phyloP scores from a whole-genome alignment of 2,797 vertebrate species.

The Poecilia velifera region DNA sequence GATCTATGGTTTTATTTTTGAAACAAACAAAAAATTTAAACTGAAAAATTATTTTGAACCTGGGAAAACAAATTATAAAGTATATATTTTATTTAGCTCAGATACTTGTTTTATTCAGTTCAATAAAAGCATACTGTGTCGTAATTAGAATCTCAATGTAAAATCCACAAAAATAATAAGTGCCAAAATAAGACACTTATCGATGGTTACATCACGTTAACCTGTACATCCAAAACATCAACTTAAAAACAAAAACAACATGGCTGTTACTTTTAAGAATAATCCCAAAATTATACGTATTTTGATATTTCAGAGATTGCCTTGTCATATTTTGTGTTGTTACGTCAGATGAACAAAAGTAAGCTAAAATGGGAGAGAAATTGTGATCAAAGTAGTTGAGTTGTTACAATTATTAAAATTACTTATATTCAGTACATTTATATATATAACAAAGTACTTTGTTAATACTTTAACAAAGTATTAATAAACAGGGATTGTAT shows the following conservation, averaged over 20 bases:
- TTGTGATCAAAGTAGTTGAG: background rate
- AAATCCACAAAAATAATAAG: background rate
- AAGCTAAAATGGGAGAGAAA: slow-evolving; percentile 18
- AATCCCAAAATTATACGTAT: background rate
- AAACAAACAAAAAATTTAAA: background rate
- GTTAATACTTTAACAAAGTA: background rate
- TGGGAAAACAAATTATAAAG: background rate
- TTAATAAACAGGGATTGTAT: too few relatives aligned
- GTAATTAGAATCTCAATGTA: background rate
- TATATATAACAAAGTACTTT: too few relatives aligned
- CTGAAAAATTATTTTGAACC: background rate
- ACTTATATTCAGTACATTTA: background rate
- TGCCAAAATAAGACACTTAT: background rate
- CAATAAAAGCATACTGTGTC: background rate
- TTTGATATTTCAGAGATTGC: background rate
- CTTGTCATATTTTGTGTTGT: slow-evolving; percentile 11
- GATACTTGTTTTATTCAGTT: background rate
- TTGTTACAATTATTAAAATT: background rate
- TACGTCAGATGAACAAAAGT: slow-evolving; percentile 34
- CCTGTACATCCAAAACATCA: background rate
- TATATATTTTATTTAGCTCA: too few relatives aligned
- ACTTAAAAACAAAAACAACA: background rate
- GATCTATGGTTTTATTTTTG: background rate
- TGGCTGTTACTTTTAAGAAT: background rate
- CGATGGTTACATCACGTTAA: background rate